Base-by-base conservation (phyloP, 1,140 invertebrate species). In the Heliconius hermathena region DNA sequence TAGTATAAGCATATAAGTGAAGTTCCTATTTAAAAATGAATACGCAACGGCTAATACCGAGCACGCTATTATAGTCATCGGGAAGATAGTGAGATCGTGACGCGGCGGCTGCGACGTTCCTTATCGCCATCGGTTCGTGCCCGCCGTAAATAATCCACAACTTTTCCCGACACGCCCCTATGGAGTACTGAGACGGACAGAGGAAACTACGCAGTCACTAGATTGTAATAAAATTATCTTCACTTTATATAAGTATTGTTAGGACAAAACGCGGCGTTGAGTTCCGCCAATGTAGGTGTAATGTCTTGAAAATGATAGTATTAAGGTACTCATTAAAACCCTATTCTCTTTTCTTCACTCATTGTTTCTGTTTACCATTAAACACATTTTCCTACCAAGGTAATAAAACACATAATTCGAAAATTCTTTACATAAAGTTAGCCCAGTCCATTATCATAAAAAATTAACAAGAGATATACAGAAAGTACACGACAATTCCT, bases 71-170 rank as follows among this genome's bases (percentile, higher is more conserved):
- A 86, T 78, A 90, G 88, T 84, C 87, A 90, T 92, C 89, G 83
- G 83, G 18, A 82, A 90, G 91, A 93, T 94, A 94, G 91, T 77
- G 75, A 92, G 93, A 94, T 94, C 93, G 93, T 94, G 93, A 94
- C 90, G 91, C 87, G 88, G 90, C 84, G 88, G 88, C 87, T 93
- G 90, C 91, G 91, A 94, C 90, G 91, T 90, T 91, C 91, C 90
- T 94, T 94, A 94, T 94, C 93, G 89, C 87, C 87, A 94, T 93
- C 93, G 91, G 84, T 93, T 94, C 91, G 93, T 94, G 93, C 91
- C 85, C 85, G 83, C 90, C 91, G 91, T 94, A 94, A 93, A 94
- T 94, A 93, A 93, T 93, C 91, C 89, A 89, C 89, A 91, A 93
- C 90, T 93, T 94, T 93, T 93, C 91, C 91, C 90, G 91, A 87